These are phyloP conservation scores for Rhinichthys klamathensis DNA, from an alignment of 2,113 vertebrate species.

Conservation along the genomic window DNA sequence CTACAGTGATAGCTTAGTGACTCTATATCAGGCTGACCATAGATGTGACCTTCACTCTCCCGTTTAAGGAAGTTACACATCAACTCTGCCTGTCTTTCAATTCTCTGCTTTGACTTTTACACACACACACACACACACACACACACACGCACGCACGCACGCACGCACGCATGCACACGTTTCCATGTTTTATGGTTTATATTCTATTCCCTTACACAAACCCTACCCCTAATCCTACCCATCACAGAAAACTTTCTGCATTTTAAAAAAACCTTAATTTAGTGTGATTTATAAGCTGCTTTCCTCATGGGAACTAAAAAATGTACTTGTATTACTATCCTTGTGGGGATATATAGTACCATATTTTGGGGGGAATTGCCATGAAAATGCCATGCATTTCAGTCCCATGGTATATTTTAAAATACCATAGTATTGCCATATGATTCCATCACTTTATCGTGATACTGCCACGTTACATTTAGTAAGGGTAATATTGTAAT, in stretches of 20 bases:
- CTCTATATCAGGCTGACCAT: conserved; percentile 29
- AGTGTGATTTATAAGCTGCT: too few relatives aligned
- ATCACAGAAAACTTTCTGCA: too few relatives aligned
- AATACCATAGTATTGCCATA: background rate
- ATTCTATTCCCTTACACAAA: too few relatives aligned
- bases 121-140: background rate
- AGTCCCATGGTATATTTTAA: background rate
- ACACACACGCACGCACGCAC: background rate
- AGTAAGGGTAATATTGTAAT: background rate
- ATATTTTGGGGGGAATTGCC: too few relatives aligned
- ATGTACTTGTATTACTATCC: too few relatives aligned
- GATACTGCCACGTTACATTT: background rate
- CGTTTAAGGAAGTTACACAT: conserved; percentile 18
- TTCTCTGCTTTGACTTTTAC: background rate
- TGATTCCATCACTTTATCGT: background rate
- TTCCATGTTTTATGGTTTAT: too few relatives aligned
- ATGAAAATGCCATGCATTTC: background rate
- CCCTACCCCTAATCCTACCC: too few relatives aligned
- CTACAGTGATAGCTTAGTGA: conserved; percentile 29
- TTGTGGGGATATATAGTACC: too few relatives aligned
- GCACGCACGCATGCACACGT: background rate
- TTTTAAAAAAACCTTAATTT: too few relatives aligned
- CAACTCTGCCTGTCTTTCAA: background rate
- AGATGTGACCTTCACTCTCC: conserved; percentile 41
- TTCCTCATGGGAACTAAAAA: too few relatives aligned